A percentile compares a stretch with the other conserved stretches of the same genome.
Evolutionary conservation across 2,797 vertebrate species (phyloP).

Genomic region (Hoplostethus mediterraneus): DNA sequence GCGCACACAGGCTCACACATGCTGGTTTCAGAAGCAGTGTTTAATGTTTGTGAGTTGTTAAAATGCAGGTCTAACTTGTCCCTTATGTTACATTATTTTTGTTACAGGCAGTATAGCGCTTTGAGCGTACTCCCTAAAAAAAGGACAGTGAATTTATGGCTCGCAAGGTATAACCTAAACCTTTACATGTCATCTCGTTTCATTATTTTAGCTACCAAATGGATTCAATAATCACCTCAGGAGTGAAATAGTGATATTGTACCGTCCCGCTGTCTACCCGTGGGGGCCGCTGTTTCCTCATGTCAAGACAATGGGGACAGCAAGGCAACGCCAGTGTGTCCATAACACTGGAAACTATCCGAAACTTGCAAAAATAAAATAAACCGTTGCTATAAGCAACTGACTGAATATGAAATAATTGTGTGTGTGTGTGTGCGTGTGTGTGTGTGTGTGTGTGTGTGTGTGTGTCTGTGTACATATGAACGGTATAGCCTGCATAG

Average conservation of each 20-base stretch:
- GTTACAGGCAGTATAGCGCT: too few relatives aligned
- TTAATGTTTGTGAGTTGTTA: too few relatives aligned
- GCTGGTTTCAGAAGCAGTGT: too few relatives aligned
- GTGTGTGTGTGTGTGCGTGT: background rate
- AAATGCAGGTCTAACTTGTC: too few relatives aligned
- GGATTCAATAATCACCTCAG: constrained; percentile 2
- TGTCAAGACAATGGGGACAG: constrained; percentile 55
- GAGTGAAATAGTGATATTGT: constrained; percentile 4
- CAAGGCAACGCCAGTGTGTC: constrained; percentile 2
- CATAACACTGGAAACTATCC: constrained; percentile 46
- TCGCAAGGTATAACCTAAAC: background rate
- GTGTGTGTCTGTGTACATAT: background rate
- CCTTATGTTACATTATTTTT: too few relatives aligned
- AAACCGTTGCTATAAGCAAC: background rate
- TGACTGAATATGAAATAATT: constrained; percentile 8
- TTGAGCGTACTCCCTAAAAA: too few relatives aligned
- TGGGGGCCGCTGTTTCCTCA: constrained; percentile 87
- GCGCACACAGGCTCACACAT: too few relatives aligned
- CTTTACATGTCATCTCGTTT: background rate
- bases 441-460: constrained; percentile 11
- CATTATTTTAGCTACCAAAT: background rate
- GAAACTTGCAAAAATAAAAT: constrained; percentile 14
- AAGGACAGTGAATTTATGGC: background rate
- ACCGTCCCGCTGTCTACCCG: constrained; percentile 67
- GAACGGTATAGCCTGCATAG: too few relatives aligned